Conservation (phyloP, 2,113 vertebrate species). For the Semnornis frantzii region DNA sequence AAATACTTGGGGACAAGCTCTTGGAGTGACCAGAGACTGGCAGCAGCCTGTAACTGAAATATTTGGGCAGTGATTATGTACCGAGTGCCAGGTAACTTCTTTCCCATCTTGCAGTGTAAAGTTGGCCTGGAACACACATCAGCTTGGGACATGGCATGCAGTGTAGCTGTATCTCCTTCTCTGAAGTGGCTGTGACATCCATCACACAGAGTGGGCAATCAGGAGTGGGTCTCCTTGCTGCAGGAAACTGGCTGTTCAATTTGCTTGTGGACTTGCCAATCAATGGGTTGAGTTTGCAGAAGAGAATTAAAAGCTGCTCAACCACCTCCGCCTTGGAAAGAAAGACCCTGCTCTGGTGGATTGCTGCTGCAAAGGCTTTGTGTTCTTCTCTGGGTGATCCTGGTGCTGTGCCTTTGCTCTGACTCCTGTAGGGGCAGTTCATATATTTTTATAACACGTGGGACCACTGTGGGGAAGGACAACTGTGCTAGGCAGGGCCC, state of each 20-base stretch:
- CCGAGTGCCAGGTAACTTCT: neutral
- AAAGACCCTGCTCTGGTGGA: neutral
- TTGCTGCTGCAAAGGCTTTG: neutral
- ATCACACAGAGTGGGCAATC: neutral
- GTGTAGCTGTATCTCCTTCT: neutral
- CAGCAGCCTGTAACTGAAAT: neutral
- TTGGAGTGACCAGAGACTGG: neutral
- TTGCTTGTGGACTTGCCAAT: neutral
- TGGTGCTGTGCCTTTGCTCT: neutral
- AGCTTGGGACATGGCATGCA: neutral
- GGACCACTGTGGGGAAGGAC: neutral
- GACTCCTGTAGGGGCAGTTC: neutral
- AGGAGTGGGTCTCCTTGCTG: neutral
- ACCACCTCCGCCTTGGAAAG: neutral
- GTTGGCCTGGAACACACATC: neutral
- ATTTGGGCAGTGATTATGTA: neutral
- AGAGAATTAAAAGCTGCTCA: neutral
- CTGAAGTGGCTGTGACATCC: neutral
- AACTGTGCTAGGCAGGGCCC: neutral
- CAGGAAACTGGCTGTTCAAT: neutral
- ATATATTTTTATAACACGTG: neutral
- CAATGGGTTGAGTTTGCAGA: neutral
- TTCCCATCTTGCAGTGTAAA: neutral
- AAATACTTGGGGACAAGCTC: neutral
- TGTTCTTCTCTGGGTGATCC: neutral